Conservation (phyloP, 2,888 invertebrate species). For the Drepana falcataria region DNA sequence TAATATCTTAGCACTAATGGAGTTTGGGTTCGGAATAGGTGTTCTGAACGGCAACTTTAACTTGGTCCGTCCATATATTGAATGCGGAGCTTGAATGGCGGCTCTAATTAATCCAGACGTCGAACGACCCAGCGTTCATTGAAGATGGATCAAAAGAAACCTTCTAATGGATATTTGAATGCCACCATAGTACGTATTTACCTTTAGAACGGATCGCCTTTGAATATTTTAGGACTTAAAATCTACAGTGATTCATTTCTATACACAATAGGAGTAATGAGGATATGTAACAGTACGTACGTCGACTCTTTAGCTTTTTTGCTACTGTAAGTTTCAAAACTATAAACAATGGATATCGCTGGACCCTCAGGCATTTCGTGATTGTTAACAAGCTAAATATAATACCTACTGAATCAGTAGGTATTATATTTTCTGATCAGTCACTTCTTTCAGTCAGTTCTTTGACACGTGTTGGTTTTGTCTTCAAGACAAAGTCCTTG, state of each 20-base stretch:
- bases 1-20: constrained; percentile 14
- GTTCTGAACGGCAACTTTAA: constrained; percentile 24
- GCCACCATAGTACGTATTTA: constrained; percentile 45
- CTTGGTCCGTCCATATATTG: constrained; percentile 35
- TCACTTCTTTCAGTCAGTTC: background rate
- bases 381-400: background rate
- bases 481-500: background rate
- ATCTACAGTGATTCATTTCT: constrained; percentile 1
- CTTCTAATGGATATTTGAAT: constrained; percentile 73
- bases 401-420: no score
- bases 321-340: background rate
- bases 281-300: constrained; percentile 1
- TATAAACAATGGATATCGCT: constrained; percentile 1
- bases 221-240: constrained; percentile 4
- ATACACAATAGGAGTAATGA: constrained; percentile 2
- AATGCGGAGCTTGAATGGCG: constrained; percentile 58
- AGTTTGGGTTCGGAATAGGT: constrained; percentile 16
- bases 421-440: no score
- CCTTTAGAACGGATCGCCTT: constrained; percentile 30
- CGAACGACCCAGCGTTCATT: constrained; percentile 50
- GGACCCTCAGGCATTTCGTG: background rate
- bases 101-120: constrained; percentile 62
- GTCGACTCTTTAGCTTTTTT: background rate
- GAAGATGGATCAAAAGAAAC: constrained; percentile 65
- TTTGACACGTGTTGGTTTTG: background rate